Conservation (phyloP, 2,888 invertebrate species). For the Yponomeuta malinellus region DNA sequence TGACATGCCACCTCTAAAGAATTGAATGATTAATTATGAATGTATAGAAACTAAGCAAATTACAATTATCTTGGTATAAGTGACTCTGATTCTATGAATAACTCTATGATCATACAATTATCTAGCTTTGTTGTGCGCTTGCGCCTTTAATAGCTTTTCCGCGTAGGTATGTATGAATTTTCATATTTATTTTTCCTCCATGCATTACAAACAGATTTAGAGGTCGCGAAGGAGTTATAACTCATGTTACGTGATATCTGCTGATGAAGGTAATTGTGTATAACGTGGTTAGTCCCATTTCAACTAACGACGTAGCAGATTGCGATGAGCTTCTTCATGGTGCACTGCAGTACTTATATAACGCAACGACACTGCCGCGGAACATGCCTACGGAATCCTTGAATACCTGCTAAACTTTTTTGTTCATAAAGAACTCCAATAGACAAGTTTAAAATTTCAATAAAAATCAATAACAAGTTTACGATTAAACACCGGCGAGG, state of each 20-base stretch:
- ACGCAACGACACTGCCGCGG: constrained; percentile 17
- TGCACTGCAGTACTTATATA: constrained; percentile 41
- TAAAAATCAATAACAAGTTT: constrained; percentile 10
- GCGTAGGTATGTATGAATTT: constrained; percentile 29
- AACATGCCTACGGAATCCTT: constrained; percentile 20
- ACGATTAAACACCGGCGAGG: background rate
- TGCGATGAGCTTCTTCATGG: background rate
- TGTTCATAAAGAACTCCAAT: background rate
- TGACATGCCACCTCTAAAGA: background rate
- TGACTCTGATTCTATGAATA: constrained; percentile 28
- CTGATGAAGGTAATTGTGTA: constrained; percentile 33
- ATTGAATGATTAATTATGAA: constrained; percentile 1
- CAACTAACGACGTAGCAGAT: constrained; percentile 20
- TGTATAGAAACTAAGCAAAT: background rate
- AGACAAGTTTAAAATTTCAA: background rate
- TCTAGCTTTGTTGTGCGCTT: constrained; percentile 18
- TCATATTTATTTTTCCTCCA: constrained; percentile 1
- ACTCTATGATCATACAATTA: constrained; percentile 27
- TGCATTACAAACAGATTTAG: constrained; percentile 28
- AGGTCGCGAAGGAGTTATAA: constrained; percentile 21
- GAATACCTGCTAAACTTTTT: background rate
- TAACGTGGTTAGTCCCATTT: constrained; percentile 28
- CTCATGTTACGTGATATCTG: constrained; percentile 26
- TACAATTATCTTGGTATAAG: constrained; percentile 17
- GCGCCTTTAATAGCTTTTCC: constrained; percentile 30